Conservation (phyloP, 2,797 vertebrate species). For the Platyrinchus mystaceus region DNA sequence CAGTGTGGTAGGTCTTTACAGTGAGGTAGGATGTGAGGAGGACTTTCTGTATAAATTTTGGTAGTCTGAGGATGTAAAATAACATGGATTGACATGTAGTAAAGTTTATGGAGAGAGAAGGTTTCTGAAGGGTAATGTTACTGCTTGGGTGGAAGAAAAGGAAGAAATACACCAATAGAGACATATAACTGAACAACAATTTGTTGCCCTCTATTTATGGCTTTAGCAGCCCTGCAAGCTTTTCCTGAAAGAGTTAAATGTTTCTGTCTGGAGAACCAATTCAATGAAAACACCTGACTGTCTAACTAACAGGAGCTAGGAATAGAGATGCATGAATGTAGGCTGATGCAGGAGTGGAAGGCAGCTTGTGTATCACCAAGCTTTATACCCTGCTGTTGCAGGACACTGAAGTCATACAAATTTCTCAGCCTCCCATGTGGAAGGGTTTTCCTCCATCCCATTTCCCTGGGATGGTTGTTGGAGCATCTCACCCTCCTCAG, state of each 20-base stretch:
- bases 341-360: not conserved
- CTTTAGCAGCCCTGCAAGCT: not conserved
- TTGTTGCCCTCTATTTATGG: not conserved
- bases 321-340: not conserved
- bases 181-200: not conserved
- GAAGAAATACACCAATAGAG: not conserved
- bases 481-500: not conserved
- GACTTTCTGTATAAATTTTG: not conserved
- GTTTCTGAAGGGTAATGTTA: not conserved
- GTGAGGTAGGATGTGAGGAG: not conserved
- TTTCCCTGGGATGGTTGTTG: rapidly evolving
- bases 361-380: not conserved
- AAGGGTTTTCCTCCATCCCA: not conserved
- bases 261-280: not conserved
- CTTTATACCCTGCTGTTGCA: not conserved
- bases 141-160: not conserved
- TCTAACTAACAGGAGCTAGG: not conserved
- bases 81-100: not conserved
- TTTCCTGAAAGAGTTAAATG: not conserved
- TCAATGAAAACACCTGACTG: not conserved
- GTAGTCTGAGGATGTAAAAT: not conserved
- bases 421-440: not conserved
- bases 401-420: not conserved
- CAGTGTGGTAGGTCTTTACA: not conserved
- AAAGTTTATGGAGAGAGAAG: not conserved